Conservation (phyloP, 2,797 vertebrate genomes). For the Chiloscyllium punctatum region DNA sequence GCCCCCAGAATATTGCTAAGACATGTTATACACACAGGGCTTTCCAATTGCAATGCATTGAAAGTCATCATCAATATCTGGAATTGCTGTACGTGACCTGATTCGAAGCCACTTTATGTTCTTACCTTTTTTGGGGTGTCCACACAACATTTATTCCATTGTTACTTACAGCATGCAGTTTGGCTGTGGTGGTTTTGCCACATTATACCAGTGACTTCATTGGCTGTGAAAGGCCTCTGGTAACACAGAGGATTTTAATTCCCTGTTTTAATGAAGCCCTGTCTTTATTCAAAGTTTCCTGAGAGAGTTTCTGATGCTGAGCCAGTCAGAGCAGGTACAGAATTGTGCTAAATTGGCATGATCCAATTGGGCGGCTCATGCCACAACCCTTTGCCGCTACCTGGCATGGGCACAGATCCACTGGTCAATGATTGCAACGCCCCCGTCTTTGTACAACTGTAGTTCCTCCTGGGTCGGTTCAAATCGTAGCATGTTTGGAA, state of each 20-base stretch:
- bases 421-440: slow-evolving; percentile 93
- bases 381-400: slow-evolving; percentile 51
- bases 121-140: not conserved
- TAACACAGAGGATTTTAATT: not conserved
- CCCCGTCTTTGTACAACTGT: slow-evolving; percentile 83
- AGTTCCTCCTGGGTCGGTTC: slow-evolving; percentile 77
- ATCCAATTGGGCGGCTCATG: not conserved
- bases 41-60: not conserved
- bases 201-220: not conserved
- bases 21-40: not conserved
- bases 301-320: not conserved
- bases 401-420: slow-evolving; percentile 94
- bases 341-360: not conserved
- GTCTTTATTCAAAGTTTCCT: not conserved
- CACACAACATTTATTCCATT: no score
- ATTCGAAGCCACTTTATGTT: not conserved
- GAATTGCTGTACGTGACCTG: not conserved
- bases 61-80: no score
- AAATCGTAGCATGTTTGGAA: slow-evolving; percentile 82
- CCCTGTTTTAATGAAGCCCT: not conserved
- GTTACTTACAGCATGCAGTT: no score
- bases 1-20: not conserved
- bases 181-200: not conserved
- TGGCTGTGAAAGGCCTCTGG: not conserved
- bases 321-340: not conserved